phyloP scores from a whole-genome alignment of 2,113 vertebrate species.

The Donacobius atricapilla region DNA sequence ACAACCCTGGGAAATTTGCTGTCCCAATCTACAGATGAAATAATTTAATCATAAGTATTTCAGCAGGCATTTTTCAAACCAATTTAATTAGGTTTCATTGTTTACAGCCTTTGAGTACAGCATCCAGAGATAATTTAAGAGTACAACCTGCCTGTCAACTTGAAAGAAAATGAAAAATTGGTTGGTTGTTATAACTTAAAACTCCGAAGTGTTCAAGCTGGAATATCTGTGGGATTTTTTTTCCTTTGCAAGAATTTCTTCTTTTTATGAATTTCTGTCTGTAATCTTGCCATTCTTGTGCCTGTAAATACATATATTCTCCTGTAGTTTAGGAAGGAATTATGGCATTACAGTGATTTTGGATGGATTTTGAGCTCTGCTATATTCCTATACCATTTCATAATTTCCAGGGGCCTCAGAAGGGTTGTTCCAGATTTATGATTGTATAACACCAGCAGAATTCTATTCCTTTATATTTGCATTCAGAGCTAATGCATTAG shows the following conservation, averaged over 20 bases:
- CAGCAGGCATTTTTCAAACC: background rate
- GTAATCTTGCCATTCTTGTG: background rate
- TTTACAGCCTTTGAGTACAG: background rate
- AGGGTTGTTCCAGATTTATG: background rate
- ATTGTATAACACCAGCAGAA: background rate
- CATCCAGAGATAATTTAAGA: background rate
- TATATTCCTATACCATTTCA: background rate
- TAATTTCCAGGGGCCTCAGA: background rate
- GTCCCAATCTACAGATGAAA: background rate
- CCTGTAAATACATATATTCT: background rate
- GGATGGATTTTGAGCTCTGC: background rate
- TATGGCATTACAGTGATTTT: background rate
- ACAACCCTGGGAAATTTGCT: slow-evolving; percentile 26
- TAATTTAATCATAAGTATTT: slow-evolving; percentile 11
- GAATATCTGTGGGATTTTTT: background rate
- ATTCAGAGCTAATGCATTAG: background rate
- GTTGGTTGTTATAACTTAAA: background rate
- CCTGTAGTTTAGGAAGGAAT: background rate
- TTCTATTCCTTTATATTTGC: background rate
- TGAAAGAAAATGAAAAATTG: background rate
- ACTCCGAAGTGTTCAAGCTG: background rate
- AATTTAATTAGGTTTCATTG: background rate
- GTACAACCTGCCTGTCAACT: background rate
- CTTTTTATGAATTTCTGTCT: background rate
- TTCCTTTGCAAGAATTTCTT: background rate